Conservation (phyloP, 2,797 vertebrate genomes). For the Chloroceryle amazona region DNA sequence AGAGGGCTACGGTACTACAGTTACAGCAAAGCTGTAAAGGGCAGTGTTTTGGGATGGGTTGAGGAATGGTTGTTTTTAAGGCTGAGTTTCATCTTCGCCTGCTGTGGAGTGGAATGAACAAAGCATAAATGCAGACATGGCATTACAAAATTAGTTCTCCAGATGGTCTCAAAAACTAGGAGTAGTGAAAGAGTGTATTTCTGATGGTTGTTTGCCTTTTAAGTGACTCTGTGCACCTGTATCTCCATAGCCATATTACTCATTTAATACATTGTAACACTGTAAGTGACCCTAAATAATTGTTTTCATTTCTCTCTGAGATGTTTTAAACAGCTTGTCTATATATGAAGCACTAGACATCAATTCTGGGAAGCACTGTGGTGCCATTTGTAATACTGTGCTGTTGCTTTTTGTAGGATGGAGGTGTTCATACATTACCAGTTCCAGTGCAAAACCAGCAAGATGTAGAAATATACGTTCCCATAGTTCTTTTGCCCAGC, state of each 20-base stretch:
- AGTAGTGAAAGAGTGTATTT: not conserved
- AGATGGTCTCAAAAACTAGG: not conserved
- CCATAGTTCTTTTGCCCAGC: conserved; percentile 90
- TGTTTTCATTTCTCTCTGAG: not conserved
- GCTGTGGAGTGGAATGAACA: not conserved
- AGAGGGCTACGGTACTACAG: not conserved
- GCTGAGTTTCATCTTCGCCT: not conserved
- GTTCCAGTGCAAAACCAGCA: conserved; percentile 92
- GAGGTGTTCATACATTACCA: conserved; percentile 82
- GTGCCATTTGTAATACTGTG: not conserved
- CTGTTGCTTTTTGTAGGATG: conserved; percentile 82
- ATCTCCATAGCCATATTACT: not conserved
- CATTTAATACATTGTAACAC: not conserved
- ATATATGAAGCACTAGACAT: not conserved
- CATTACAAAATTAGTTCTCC: not conserved
- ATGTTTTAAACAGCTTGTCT: not conserved
- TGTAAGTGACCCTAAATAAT: not conserved
- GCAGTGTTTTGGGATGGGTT: accelerated
- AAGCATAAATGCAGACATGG: not conserved
- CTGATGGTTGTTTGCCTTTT: not conserved
- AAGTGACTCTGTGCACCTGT: not conserved
- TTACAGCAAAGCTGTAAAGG: not conserved
- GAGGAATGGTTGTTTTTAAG: not conserved
- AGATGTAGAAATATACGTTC: conserved; percentile 93
- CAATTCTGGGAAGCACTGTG: not conserved